Base-by-base conservation (phyloP, 2,888 invertebrate species). In the Chrysolina oricalcia region DNA sequence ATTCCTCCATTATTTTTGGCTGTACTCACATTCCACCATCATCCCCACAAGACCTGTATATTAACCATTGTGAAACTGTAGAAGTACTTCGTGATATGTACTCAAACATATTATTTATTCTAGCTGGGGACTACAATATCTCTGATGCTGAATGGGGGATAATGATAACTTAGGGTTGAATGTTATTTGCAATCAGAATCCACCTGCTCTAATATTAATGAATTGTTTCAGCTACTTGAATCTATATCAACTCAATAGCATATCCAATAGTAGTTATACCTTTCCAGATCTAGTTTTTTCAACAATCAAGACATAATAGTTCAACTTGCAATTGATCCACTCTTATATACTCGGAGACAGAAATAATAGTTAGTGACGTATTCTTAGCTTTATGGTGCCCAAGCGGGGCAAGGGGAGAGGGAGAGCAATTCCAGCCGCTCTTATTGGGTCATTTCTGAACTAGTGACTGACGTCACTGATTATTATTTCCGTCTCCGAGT, bases 41-140 rank as follows among this genome's bases (percentile, higher is more conserved):
- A 41, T 64, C 40, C 41, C 64, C 64, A 10, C 64, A 40, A 41
- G 64, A 43, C 41, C n/a, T 41, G 41, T 64, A 64, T 64, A 64
- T 64, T 64, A 64, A 17, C n/a, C 40, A 64, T 41, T 64, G 64
- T 64, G 64, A 64, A 64, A 64, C 40, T 64, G 64, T 64, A 41
- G 41, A 64, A 64, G 17, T 41, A n/a, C 40, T 64, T 41, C 43
- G 19, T 64, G 15, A 64, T 66, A 23, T 10, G 23, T 48, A 66
- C 21, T 46, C 65, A 66, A 46, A 66, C 46, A 66, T 21, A 2
- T 46, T 66, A 23, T 46, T 48, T 15, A 66, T 66, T 21, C 46
- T 66, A n/a, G n/a, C n/a, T n/a, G n/a, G 65, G 46, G 48, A 46
- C 46, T 65, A 65, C 11, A 65, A 46, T 65, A 65, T 66, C 3